Evolutionary conservation across 1,140 invertebrate genomes (phyloP), one percentile per base, ranked within the genome.

Genomic region (Penaeus chinensis): DNA sequence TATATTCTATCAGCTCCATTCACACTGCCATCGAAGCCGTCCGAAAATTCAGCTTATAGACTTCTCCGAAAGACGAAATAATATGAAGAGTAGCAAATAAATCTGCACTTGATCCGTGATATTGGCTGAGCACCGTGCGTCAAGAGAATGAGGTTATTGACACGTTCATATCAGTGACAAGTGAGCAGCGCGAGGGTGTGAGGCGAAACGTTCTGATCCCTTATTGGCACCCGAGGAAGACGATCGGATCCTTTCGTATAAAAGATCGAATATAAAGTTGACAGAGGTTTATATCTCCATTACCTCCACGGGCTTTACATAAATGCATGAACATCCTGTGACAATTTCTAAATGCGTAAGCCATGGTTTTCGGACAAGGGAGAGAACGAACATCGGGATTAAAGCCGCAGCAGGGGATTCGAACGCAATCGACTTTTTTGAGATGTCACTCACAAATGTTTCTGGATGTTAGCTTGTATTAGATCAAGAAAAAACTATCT

Each of bases 141-240:
- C 85, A 82, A 87, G 85, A 87, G 85, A 87, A 87, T 87, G 85
- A 87, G 85, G 78, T 87, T 87, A 87, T 87, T 87, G 85, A 87
- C 85, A 87, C 85, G 85, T 87, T 87, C 85, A 87, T 87, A 87
- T 87, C 85, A 87, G 85, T 87, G 85, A 87, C 85, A 87, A 87
- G 85, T 87, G 85, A 87, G 85, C 85, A 87, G 85, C 85, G 84
- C 84, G 42, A 74, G 78, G 77, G 77, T 65, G 84, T 81, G 84
- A 81, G 84, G 79, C 79, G 85, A 87, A 87, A 87, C 85, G 79
- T 87, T 87, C 85, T 87, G 85, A 87, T 87, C 85, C 85, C 85
- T 82, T 87, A 87, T 87, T 87, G 85, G 85, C 85, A 87, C 66
- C 85, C 85, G 79, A 87, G 85, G 79, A 87, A 87, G 85, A 71